phyloP scores from a whole-genome alignment of 2,113 vertebrate genomes.

The Semnornis frantzii region DNA sequence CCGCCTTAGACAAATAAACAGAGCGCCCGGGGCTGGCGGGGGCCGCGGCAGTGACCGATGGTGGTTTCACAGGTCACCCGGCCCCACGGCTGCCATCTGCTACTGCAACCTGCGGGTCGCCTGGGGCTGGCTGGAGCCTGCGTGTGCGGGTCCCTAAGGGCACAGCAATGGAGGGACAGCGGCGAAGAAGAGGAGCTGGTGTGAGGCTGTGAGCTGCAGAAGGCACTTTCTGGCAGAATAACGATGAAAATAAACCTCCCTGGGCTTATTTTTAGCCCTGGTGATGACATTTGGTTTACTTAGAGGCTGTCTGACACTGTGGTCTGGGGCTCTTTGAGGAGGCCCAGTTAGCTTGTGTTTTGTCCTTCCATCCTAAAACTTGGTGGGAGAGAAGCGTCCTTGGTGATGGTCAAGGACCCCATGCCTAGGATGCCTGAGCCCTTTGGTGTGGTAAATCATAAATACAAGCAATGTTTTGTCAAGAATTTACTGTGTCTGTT shows the following conservation, averaged over 20 bases:
- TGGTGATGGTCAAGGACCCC: background rate
- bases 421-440: constrained; percentile 1
- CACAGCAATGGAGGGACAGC: background rate
- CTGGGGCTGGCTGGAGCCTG: background rate
- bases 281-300: constrained; percentile 12
- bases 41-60: background rate
- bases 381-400: constrained; percentile 12
- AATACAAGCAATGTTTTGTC: background rate
- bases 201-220: background rate
- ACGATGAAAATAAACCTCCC: constrained; percentile 16
- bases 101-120: constrained; percentile 1
- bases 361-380: background rate
- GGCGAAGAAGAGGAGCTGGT: background rate
- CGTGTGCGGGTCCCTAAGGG: background rate
- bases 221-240: constrained; percentile 4
- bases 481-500: background rate
- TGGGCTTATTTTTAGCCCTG: constrained; percentile 46
- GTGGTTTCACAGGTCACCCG: background rate
- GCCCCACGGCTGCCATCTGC: constrained; percentile 57
- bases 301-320: constrained; percentile 29
- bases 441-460: constrained; percentile 2
- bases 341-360: constrained; percentile 15
- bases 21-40: background rate
- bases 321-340: background rate
- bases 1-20: background rate